Conservation (phyloP, 2,888 invertebrate genomes). For the Ophion slaviceki region DNA sequence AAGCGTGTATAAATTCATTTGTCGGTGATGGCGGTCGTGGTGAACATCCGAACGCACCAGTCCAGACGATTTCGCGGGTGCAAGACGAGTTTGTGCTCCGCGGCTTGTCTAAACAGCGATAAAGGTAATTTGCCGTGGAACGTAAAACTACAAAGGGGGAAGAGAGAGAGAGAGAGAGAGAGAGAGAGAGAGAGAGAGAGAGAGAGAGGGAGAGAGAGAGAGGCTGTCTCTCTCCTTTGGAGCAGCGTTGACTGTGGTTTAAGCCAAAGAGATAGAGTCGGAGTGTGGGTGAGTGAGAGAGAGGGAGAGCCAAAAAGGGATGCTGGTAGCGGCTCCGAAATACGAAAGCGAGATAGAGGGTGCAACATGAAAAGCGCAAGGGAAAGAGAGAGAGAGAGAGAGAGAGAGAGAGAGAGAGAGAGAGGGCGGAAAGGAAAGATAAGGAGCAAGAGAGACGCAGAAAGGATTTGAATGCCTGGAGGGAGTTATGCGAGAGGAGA, state of each 20-base stretch:
- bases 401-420: neutral
- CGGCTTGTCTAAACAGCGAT: constrained; percentile 74
- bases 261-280: neutral
- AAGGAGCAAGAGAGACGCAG: neutral
- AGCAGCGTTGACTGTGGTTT: neutral
- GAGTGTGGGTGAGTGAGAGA: too few species aligned
- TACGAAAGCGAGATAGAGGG: neutral
- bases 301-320: neutral
- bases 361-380: neutral
- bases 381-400: too few species aligned
- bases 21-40: constrained; percentile 1
- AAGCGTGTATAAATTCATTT: constrained; percentile 42
- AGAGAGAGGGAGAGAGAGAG: constrained; percentile 9
- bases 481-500: constrained; percentile 60
- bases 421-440: neutral
- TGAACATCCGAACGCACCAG: constrained; percentile 42
- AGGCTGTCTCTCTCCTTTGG: constrained; percentile 8
- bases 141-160: constrained; percentile 73
- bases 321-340: too few species aligned
- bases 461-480: constrained; percentile 20
- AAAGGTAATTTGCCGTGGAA: constrained; percentile 74
- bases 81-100: constrained; percentile 65
- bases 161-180: constrained; percentile 22
- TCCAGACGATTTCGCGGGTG: constrained; percentile 44
- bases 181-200: constrained; percentile 16